These are phyloP conservation scores for Papilio helenus DNA, from an alignment of 1,140 invertebrate species.

Conservation along the genomic window DNA sequence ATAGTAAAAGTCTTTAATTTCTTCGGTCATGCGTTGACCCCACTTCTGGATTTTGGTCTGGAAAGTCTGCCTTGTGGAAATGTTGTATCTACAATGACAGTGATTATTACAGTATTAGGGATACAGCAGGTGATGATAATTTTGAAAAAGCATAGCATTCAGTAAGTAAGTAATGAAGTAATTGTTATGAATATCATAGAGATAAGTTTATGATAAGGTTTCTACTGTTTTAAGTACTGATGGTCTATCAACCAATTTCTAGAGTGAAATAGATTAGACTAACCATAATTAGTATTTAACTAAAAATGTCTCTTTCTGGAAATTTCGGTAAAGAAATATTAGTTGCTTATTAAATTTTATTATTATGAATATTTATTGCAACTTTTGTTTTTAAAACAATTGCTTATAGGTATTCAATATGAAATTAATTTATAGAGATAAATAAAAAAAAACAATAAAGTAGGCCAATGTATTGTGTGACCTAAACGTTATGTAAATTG, in stretches of 20 bases:
- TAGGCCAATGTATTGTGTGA: conserved; percentile 1
- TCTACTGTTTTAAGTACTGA: not conserved
- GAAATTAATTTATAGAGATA: not conserved
- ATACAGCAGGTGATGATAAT: not conserved
- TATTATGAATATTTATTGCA: not conserved
- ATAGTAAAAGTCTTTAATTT: too few species aligned
- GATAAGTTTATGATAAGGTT: not conserved
- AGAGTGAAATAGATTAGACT: not conserved
- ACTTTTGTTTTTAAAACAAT: not conserved
- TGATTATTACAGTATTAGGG: not conserved
- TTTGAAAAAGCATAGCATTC: not conserved
- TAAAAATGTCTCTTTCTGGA: not conserved
- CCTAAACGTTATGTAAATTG: conserved; percentile 7
- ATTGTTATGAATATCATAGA: not conserved
- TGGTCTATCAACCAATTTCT: not conserved
- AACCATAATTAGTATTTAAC: not conserved
- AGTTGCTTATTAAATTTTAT: not conserved
- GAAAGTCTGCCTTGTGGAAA: too few species aligned
- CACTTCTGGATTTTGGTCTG: too few species aligned
- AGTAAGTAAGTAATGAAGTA: not conserved
- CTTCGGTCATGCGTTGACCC: too few species aligned
- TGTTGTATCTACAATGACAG: too few species aligned
- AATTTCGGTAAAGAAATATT: not conserved
- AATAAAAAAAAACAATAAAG: not conserved
- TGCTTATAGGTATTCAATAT: not conserved